A percentile compares a stretch with the other conserved stretches of the same genome.
Conservation (phyloP, 2,113 vertebrate species). For the Caranx ignobilis region DNA sequence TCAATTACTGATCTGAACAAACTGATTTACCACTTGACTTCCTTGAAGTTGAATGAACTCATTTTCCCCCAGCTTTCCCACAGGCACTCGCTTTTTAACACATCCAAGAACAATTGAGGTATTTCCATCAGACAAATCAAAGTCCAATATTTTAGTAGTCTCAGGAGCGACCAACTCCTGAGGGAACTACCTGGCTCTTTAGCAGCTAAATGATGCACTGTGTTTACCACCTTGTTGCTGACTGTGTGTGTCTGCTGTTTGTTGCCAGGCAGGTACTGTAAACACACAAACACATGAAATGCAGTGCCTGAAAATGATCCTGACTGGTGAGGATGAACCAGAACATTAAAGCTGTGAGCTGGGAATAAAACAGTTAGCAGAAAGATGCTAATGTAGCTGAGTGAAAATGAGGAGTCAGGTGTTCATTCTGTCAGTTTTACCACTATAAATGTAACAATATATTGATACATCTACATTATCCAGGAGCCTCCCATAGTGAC, state of each 20-base stretch:
- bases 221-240: neutral
- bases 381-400: neutral
- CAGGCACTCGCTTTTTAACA: neutral
- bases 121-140: neutral
- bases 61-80: neutral
- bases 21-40: too few relatives aligned
- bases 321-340: neutral
- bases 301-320: neutral
- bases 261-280: neutral
- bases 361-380: neutral
- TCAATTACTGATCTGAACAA: neutral
- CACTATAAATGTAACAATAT: neutral
- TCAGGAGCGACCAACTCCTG: too few relatives aligned
- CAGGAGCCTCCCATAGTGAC: too few relatives aligned
- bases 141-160: too few relatives aligned
- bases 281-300: neutral
- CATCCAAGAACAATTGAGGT: neutral
- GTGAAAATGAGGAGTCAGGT: neutral
- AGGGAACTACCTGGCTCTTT: too few relatives aligned
- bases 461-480: too few relatives aligned
- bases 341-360: neutral
- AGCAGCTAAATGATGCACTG: neutral
- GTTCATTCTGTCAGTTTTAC: too few relatives aligned
- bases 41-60: neutral
- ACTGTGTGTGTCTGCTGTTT: neutral